A percentile compares a stretch with the other conserved stretches of the same genome.
Conservation (phyloP, 2,888 invertebrate species). For the Drosophila paucipuncta region DNA sequence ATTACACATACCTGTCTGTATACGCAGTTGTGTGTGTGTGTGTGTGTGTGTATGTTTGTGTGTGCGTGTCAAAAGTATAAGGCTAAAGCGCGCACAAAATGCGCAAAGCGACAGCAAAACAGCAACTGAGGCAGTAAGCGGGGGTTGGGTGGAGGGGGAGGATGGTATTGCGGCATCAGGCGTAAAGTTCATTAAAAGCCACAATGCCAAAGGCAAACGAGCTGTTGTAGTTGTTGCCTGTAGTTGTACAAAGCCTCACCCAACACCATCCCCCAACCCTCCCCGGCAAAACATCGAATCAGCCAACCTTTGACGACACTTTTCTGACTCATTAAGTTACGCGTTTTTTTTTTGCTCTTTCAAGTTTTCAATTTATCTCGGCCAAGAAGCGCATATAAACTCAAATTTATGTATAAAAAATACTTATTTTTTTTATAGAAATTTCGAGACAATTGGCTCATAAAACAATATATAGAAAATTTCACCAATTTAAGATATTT, state of each 20-base stretch:
- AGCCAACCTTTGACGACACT: constrained; percentile 55
- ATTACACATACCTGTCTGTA: constrained; percentile 78
- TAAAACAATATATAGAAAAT: neutral
- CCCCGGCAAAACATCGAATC: constrained; percentile 5
- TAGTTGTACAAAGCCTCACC: constrained; percentile 13
- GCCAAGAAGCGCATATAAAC: neutral
- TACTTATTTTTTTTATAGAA: too few relatives aligned
- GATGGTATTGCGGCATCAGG: constrained; percentile 32
- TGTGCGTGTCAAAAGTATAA: constrained; percentile 64
- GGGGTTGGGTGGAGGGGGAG: neutral
- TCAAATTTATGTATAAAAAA: neutral
- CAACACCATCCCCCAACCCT: neutral
- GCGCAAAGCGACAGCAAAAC: constrained; percentile 62
- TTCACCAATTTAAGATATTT: neutral
- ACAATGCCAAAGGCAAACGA: constrained; percentile 53
- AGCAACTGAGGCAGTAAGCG: constrained; percentile 12
- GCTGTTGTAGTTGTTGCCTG: constrained; percentile 29
- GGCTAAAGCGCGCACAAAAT: constrained; percentile 64
- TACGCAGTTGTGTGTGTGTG: neutral
- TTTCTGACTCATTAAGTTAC: constrained; percentile 72
- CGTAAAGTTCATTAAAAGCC: constrained; percentile 79
- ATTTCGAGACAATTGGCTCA: neutral
- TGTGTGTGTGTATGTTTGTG: constrained; percentile 12
- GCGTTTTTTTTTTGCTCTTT: constrained; percentile 1
- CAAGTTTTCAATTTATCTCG: constrained; percentile 10